phyloP scores from a whole-genome alignment of 2,797 vertebrate genomes.

The Clamator glandarius region DNA sequence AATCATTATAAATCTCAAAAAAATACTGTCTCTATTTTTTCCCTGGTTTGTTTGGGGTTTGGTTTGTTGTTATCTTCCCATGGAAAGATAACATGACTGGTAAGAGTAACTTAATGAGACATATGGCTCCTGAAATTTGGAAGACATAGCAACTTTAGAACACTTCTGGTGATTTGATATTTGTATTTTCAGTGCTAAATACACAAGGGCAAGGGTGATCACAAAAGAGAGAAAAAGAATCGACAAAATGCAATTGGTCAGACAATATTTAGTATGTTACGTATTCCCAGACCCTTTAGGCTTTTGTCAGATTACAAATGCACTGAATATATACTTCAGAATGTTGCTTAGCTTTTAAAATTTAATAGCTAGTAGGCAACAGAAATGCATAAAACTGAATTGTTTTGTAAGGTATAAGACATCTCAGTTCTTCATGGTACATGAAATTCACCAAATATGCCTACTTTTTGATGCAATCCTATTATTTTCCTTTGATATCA shows the following conservation, averaged over 20 bases:
- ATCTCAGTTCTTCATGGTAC: neutral
- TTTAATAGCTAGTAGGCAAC: neutral
- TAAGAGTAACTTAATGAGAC: neutral
- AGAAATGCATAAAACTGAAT: neutral
- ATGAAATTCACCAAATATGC: neutral
- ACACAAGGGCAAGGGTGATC: neutral
- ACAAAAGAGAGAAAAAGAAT: neutral
- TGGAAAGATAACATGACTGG: neutral
- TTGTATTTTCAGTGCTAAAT: neutral
- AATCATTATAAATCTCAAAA: neutral
- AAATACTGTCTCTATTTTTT: neutral
- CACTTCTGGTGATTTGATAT: neutral
- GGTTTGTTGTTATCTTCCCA: neutral
- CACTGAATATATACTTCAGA: neutral
- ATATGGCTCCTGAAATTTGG: neutral
- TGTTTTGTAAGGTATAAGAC: neutral
- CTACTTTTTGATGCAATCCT: neutral
- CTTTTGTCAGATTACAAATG: neutral
- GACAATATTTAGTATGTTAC: neutral
- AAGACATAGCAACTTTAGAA: neutral
- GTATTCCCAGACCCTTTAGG: neutral
- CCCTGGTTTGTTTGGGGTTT: fast-evolving
- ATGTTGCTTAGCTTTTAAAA: neutral
- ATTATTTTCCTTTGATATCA: neutral
- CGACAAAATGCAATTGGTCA: neutral